phyloP scores from a whole-genome alignment of 1,140 invertebrate genomes.

The Leptoteleia sp. region DNA sequence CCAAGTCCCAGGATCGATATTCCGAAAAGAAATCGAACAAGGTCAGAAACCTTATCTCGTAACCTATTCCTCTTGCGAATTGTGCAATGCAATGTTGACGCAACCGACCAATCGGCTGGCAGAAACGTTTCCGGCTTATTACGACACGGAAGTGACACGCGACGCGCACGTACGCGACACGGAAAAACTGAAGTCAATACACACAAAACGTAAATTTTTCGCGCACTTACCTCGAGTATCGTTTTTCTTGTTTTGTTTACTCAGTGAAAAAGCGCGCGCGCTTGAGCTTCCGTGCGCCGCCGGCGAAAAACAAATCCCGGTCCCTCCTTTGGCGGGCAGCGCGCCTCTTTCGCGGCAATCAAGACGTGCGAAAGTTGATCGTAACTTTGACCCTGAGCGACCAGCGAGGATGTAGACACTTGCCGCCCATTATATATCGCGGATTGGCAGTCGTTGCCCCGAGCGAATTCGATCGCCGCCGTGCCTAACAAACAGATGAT shows the following conservation, averaged over 20 bases:
- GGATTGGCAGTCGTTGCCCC: slow-evolving; percentile 44
- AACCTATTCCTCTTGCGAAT: slow-evolving; percentile 28
- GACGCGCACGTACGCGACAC: not conserved
- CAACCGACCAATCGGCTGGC: slow-evolving; percentile 36
- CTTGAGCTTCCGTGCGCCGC: slow-evolving; percentile 24
- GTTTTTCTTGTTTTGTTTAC: slow-evolving; percentile 24
- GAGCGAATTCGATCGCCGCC: slow-evolving; percentile 46
- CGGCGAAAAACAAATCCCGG: slow-evolving; percentile 12
- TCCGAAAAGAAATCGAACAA: slow-evolving; percentile 35
- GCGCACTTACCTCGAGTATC: too few species aligned
- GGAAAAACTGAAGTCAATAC: too few species aligned
- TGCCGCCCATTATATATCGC: slow-evolving; percentile 44
- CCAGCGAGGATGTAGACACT: slow-evolving; percentile 57
- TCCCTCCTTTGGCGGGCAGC: slow-evolving; percentile 48
- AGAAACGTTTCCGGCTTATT: slow-evolving; percentile 25
- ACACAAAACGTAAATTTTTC: not conserved
- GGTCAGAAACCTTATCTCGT: slow-evolving; percentile 52
- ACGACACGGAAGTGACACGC: slow-evolving; percentile 14
- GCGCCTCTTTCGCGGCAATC: slow-evolving; percentile 23
- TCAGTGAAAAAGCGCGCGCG: slow-evolving; percentile 29
- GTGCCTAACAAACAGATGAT: slow-evolving; percentile 48
- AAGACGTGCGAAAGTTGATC: slow-evolving; percentile 66
- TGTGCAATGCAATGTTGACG: slow-evolving; percentile 39
- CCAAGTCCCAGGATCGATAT: slow-evolving; percentile 9
- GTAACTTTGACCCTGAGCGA: slow-evolving; percentile 58